These are phyloP conservation scores for Troides helena DNA, from an alignment of 2,888 invertebrate species.

Conservation along the genomic window DNA sequence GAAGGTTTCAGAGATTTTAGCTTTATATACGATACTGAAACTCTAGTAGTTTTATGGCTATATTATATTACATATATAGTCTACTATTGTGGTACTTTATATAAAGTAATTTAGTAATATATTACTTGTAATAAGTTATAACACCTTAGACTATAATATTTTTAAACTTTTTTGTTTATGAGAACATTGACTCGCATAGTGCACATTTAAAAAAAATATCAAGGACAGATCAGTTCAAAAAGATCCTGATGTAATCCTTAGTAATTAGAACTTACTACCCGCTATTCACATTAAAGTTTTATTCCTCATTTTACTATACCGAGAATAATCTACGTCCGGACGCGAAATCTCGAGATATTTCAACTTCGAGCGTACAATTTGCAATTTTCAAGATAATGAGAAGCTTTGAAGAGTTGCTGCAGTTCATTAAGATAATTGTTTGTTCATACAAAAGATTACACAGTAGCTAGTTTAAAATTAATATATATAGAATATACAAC, in stretches of 20 bases:
- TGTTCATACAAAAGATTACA: background rate
- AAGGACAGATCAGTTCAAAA: no score
- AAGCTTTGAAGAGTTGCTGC: constrained; percentile 4
- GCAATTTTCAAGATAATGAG: constrained; percentile 16
- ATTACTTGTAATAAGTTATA: no score
- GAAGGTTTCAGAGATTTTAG: background rate
- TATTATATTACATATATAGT: background rate
- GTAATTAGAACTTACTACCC: background rate
- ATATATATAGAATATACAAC: background rate
- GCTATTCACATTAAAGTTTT: background rate
- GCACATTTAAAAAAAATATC: no score
- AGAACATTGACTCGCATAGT: no score
- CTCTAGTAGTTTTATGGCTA: background rate
- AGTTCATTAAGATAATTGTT: background rate
- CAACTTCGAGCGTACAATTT: constrained; percentile 5
- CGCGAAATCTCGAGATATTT: constrained; percentile 2
- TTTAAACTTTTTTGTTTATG: no score
- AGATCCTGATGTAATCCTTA: no score
- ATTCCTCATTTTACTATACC: background rate
- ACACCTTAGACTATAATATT: no score
- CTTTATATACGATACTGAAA: background rate
- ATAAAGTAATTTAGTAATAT: no score
- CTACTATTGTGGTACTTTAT: background rate
- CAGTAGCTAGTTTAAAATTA: background rate
- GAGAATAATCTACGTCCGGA: background rate